Evolutionary conservation across 2,797 vertebrate genomes (phyloP).

Genomic region (Pangasius mekongensis): DNA sequence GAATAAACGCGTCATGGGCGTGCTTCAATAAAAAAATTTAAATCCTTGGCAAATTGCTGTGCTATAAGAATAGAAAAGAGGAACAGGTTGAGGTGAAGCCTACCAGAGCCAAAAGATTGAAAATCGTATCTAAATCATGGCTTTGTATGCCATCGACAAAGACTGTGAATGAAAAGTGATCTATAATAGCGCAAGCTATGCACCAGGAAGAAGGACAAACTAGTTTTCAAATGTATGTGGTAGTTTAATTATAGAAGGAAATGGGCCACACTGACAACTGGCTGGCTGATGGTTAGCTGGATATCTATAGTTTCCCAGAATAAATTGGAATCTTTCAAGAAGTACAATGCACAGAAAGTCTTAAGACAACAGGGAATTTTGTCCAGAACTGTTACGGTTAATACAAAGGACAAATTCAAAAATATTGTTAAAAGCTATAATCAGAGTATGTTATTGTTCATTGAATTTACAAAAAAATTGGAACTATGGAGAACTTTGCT

Average conservation of each 20-base stretch:
- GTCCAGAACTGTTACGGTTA: background rate
- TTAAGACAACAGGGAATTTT: background rate
- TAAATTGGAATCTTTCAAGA: background rate
- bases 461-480: background rate
- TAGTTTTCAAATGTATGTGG: background rate
- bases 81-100: background rate
- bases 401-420: background rate
- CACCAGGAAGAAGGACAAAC: background rate
- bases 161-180: background rate
- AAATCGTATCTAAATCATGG: background rate
- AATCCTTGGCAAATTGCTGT: background rate
- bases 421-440: too few relatives aligned
- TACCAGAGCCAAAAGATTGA: background rate
- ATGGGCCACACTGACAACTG: background rate
- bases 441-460: background rate
- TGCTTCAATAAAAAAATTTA: background rate
- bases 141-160: background rate
- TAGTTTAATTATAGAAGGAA: background rate
- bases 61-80: background rate
- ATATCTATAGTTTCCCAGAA: background rate
- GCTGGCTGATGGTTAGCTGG: background rate
- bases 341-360: background rate
- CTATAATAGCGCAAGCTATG: background rate
- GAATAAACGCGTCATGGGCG: background rate
- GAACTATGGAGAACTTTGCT: background rate